Evolutionary conservation across 2,888 invertebrate species (phyloP).

Genomic region (Acleris literana): DNA sequence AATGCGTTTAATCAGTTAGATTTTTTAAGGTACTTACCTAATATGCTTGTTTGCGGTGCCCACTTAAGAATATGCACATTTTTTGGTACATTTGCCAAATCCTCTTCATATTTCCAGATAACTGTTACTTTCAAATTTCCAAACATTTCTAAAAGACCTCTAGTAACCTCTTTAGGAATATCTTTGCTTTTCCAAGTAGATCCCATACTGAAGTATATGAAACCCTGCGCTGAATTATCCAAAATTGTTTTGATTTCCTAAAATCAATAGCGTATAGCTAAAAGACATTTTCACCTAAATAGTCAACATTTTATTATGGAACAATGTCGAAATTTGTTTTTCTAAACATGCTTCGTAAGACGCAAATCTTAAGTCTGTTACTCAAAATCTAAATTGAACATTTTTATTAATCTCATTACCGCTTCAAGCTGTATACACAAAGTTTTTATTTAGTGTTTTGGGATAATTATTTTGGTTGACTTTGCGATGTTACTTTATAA

Average conservation of each 20-base stretch:
- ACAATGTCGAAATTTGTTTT: too few species aligned
- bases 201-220: constrained; percentile 70
- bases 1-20: neutral
- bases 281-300: neutral
- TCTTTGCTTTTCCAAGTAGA: constrained; percentile 56
- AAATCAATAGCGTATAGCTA: constrained; percentile 23
- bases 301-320: neutral
- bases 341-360: too few species aligned
- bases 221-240: constrained; percentile 58
- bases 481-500: neutral
- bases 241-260: constrained; percentile 67
- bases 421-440: too few species aligned
- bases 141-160: constrained; percentile 55
- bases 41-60: constrained; percentile 69
- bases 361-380: too few species aligned
- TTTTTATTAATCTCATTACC: too few species aligned
- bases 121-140: constrained; percentile 61
- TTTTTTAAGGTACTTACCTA: constrained; percentile 49
- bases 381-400: too few species aligned
- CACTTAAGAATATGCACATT: constrained; percentile 65
- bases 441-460: too few species aligned
- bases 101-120: constrained; percentile 68
- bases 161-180: constrained; percentile 51
- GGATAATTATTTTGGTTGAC: too few species aligned
- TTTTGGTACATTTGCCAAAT: constrained; percentile 52